Evolutionary conservation across 2,888 invertebrate species (phyloP).

Genomic region (Plusia festucae): DNA sequence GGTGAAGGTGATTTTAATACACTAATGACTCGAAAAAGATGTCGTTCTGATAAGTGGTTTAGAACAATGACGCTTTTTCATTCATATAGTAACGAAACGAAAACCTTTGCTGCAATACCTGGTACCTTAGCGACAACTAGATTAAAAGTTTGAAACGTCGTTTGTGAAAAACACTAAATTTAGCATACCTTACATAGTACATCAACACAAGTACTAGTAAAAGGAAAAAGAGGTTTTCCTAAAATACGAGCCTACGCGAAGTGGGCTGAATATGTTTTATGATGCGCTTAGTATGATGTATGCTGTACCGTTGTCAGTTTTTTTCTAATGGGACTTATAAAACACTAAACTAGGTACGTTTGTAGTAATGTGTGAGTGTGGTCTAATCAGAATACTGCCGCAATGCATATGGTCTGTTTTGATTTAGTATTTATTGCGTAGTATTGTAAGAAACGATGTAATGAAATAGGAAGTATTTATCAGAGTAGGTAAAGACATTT

Average conservation of each 20-base stretch:
- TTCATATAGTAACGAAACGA: too few relatives aligned
- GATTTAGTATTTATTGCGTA: background rate
- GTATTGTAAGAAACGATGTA: too few relatives aligned
- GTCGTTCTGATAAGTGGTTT: too few relatives aligned
- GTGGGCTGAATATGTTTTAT: constrained; percentile 38
- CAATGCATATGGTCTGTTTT: background rate
- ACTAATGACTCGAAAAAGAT: too few relatives aligned
- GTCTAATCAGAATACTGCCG: background rate
- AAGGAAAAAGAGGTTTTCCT: constrained; percentile 19
- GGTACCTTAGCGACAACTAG: too few relatives aligned
- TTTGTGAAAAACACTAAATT: background rate
- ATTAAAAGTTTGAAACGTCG: too few relatives aligned
- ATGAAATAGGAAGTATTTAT: background rate
- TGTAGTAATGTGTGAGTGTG: constrained; percentile 13
- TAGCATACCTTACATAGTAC: constrained; percentile 6
- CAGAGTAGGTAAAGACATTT: too few relatives aligned
- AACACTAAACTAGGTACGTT: constrained; percentile 13
- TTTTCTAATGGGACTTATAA: constrained; percentile 6
- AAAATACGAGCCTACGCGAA: constrained; percentile 31
- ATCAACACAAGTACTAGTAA: constrained; percentile 23
- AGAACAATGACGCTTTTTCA: too few relatives aligned
- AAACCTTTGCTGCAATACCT: too few relatives aligned
- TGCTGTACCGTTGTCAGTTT: constrained; percentile 23
- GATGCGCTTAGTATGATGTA: constrained; percentile 40
- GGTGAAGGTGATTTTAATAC: too few relatives aligned